phyloP scores from a whole-genome alignment of 2,888 invertebrate genomes.

The Drosophila stalkeri region DNA sequence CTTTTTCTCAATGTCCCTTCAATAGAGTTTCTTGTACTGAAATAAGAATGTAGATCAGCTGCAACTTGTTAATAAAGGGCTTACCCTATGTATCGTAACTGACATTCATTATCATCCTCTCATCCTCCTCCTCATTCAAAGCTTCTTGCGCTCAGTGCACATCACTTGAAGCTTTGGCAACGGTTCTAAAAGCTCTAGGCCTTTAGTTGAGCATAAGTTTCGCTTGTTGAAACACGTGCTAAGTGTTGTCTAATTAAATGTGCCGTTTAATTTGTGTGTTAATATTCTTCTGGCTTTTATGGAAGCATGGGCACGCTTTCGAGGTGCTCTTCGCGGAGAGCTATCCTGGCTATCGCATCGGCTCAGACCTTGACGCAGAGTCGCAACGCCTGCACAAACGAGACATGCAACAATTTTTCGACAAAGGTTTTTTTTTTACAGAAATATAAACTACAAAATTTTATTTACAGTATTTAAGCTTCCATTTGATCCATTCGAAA shows the following conservation, averaged over 20 bases:
- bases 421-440: slow-evolving; percentile 68
- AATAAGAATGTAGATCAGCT: too few species aligned
- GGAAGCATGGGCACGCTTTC: slow-evolving; percentile 42
- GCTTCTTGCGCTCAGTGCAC: background rate
- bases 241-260: slow-evolving; percentile 47
- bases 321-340: slow-evolving; percentile 71
- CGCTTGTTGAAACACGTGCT: slow-evolving; percentile 52
- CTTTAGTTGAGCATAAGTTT: slow-evolving; percentile 1
- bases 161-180: slow-evolving; percentile 22
- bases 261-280: slow-evolving; percentile 57
- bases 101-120: too few species aligned
- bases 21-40: too few species aligned
- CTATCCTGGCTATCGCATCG: slow-evolving; percentile 51
- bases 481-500: background rate
- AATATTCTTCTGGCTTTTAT: slow-evolving; percentile 34
- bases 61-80: too few species aligned
- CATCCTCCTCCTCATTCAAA: background rate
- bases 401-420: slow-evolving; percentile 78
- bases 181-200: slow-evolving; percentile 46
- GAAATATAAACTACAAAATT: slow-evolving; percentile 26
- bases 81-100: too few species aligned
- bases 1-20: too few species aligned
- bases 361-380: slow-evolving; percentile 57
- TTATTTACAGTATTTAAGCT: slow-evolving; percentile 34
- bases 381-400: slow-evolving; percentile 69